These are phyloP conservation scores for Caenorhabditis sp. DNA, from an alignment of 2,888 invertebrate genomes.

Conservation along the genomic window DNA sequence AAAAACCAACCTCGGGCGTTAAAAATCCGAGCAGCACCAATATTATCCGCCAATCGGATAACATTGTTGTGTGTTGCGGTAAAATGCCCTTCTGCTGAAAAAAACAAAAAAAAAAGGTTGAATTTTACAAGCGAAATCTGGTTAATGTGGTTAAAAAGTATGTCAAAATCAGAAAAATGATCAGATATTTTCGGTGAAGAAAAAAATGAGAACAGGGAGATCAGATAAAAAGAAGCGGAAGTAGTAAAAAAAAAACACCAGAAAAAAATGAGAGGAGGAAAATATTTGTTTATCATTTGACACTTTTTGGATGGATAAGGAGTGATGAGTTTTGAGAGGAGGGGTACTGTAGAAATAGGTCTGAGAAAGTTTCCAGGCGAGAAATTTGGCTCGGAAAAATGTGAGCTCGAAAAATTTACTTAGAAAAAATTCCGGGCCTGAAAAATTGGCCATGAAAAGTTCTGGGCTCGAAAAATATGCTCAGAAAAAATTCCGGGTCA, in stretches of 20 bases:
- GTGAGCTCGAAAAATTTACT: too few relatives aligned
- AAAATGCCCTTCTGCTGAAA: neutral
- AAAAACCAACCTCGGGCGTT: neutral
- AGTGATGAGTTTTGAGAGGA: too few relatives aligned
- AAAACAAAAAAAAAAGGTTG: neutral
- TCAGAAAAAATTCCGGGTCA: too few relatives aligned
- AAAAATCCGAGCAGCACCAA: neutral
- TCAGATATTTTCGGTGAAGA: neutral
- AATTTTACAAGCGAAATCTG: neutral
- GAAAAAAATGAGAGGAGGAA: too few relatives aligned
- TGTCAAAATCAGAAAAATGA: neutral
- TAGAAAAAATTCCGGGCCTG: too few relatives aligned
- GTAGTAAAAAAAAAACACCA: too few relatives aligned
- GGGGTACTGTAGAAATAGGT: too few relatives aligned
- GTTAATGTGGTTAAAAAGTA: conserved; percentile 2
- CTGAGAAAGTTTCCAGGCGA: too few relatives aligned
- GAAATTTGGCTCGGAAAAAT: too few relatives aligned
- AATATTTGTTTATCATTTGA: neutral
- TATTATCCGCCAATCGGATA: neutral
- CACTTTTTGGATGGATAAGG: neutral
- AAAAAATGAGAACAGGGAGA: neutral
- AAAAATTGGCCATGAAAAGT: too few relatives aligned
- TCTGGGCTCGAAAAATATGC: too few relatives aligned
- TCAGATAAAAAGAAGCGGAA: neutral
- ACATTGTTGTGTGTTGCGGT: neutral